Evolutionary conservation across 2,113 vertebrate genomes (phyloP).

Genomic region (Struthio camelus): DNA sequence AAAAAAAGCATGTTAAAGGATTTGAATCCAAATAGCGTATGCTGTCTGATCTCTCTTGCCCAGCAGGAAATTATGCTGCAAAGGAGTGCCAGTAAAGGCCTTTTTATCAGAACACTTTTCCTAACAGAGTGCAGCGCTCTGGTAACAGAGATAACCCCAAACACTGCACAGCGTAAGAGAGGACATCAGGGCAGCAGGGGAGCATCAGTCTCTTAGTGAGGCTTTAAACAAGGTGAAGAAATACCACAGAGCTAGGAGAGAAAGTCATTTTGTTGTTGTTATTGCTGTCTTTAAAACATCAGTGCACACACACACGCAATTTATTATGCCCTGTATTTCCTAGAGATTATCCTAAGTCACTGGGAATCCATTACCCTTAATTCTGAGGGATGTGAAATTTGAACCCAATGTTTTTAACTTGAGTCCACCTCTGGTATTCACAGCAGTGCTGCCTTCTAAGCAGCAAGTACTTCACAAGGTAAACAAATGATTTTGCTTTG

Average conservation of each 20-base stretch:
- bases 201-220: neutral
- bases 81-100: too few relatives aligned
- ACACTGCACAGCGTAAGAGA: neutral
- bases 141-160: neutral
- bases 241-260: neutral
- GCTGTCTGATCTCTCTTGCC: neutral
- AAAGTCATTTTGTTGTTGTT: neutral
- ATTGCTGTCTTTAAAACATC: neutral
- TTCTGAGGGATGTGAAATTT: neutral
- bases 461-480: neutral
- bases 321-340: neutral
- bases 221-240: neutral
- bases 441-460: neutral
- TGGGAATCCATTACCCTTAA: neutral
- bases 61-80: neutral
- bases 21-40: conserved; percentile 1
- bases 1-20: neutral
- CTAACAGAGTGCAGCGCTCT: neutral
- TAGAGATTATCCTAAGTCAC: neutral
- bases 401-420: neutral
- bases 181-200: neutral
- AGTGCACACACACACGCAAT: neutral
- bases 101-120: neutral
- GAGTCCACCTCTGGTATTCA: neutral
- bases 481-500: neutral